These are phyloP conservation scores for Diachrysia chrysitis DNA, from an alignment of 2,888 invertebrate species.

Conservation along the genomic window DNA sequence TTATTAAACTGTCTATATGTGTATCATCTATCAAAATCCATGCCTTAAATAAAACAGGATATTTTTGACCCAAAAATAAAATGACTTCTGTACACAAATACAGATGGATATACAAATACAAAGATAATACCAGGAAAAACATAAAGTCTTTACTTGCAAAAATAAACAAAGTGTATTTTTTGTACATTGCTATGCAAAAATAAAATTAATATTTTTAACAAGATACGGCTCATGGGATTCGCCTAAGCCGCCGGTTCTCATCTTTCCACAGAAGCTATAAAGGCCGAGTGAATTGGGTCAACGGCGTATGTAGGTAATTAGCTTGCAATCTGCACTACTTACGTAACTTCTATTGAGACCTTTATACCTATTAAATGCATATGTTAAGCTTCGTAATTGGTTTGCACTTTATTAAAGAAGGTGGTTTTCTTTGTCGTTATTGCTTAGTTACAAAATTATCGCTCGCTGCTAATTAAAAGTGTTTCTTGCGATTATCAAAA, in stretches of 20 bases:
- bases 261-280: constrained; percentile 50
- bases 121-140: background rate
- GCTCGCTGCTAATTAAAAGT: background rate
- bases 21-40: no score
- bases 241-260: constrained; percentile 22
- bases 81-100: no score
- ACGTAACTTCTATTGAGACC: constrained; percentile 26
- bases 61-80: no score
- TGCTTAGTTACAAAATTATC: background rate
- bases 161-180: background rate
- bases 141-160: background rate
- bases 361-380: constrained; percentile 16
- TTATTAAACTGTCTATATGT: no score
- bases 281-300: constrained; percentile 51
- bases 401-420: background rate
- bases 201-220: constrained; percentile 46
- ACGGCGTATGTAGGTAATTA: constrained; percentile 47
- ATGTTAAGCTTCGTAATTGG: background rate
- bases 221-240: constrained; percentile 22
- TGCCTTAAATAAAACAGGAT: no score
- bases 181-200: background rate
- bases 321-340: constrained; percentile 52
- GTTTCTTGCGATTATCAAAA: background rate
- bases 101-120: background rate
- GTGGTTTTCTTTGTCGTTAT: background rate